A percentile compares a stretch with the other conserved stretches of the same genome.
Evolutionary conservation across 2,797 vertebrate species (phyloP).

Genomic region (Periparus ater): DNA sequence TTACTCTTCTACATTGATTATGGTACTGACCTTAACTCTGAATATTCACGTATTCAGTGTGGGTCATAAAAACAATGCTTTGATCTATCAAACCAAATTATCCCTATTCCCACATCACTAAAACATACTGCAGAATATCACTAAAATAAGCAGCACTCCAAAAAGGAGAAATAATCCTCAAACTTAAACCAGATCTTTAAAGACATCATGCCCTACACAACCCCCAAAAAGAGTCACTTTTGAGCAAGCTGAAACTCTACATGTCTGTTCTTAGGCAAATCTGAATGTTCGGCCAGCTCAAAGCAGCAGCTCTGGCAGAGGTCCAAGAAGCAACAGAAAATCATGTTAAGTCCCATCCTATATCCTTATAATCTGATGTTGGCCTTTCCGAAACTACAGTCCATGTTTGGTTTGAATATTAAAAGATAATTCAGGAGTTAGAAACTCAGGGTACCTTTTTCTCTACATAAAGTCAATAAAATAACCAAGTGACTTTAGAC

Average conservation of each 20-base stretch:
- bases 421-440: neutral
- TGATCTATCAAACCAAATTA: neutral
- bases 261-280: neutral
- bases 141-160: neutral
- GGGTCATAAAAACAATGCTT: neutral
- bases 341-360: neutral
- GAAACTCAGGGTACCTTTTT: fast-evolving
- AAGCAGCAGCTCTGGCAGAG: neutral
- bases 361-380: neutral
- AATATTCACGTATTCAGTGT: neutral
- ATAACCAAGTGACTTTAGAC: neutral
- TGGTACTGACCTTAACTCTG: neutral
- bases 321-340: neutral
- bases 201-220: neutral
- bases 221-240: neutral
- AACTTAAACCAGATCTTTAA: neutral
- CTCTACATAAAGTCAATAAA: neutral
- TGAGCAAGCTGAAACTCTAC: neutral
- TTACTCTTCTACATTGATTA: neutral
- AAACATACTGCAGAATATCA: neutral
- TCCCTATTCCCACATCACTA: neutral
- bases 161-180: neutral
- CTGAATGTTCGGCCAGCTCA: neutral
- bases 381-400: neutral
- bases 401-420: neutral